Evolutionary conservation across 2,888 invertebrate species (phyloP), one percentile per base, ranked within the genome.

Genomic region (Physocephala rufipes): DNA sequence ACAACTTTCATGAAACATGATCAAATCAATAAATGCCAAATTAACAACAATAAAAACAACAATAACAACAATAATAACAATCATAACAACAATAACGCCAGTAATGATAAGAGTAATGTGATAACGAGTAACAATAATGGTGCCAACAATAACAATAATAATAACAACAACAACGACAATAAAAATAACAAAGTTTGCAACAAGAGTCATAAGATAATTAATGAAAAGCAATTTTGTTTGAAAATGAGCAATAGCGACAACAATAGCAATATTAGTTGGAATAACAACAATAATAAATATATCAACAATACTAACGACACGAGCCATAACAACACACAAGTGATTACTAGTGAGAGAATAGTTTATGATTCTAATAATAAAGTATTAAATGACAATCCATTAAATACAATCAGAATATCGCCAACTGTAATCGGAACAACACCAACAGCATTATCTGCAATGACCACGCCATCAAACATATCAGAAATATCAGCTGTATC

Each of bases 131-230:
- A 63, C 45, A 62, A 51, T 12, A 64, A 66, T 15, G 75, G 75
- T 51, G 75, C 74, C 67, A 76, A 76, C 67, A 76, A 77, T 70
- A 75, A 69, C 67, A 62, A 74, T 19, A 67, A 67, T 9, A 73
- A 73, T 67, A 73, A 69, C 36, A 75, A 75, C 64, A 70, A 55
- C 26, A 71, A 63, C 66, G 74, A 68, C 71, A 76, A 64, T 36
- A 30, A 58, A 68, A 62, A 36, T 55, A 47, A 28, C 55, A 21
- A 47, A 49, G 65, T 26, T n/a, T 74, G 69, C 71, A 76, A 64
- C 30, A 30, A 58, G 68, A 62, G 43, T 55, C 36, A 28, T 58
- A 21, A 47, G 43, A 64, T 26, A 13, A 45, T 61, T 68, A 45
- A 47, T 59, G 13, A 24, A 49, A 63, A 63, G 9, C 75, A 75